Evolutionary conservation across 2,888 invertebrate genomes (phyloP).

Genomic region (Nipponacmea schrenckii): DNA sequence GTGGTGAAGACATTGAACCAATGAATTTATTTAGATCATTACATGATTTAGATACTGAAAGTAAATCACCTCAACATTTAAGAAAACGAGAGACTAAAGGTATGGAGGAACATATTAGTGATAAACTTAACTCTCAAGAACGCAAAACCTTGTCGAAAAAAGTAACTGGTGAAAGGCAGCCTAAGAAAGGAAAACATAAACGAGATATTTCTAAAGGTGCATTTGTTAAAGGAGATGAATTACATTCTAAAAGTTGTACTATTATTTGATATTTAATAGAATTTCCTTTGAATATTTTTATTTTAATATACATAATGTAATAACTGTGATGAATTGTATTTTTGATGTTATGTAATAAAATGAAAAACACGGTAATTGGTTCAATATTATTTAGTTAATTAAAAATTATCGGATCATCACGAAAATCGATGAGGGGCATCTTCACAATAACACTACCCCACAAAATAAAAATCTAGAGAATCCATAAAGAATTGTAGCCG

Average conservation of each 20-base stretch:
- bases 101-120: neutral
- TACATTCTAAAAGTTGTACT: slow-evolving; percentile 32
- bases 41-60: neutral
- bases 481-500: no score
- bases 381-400: no score
- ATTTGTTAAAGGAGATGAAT: slow-evolving; percentile 21
- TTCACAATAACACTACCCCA: no score
- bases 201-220: slow-evolving; percentile 1
- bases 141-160: neutral
- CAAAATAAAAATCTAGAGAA: no score
- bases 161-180: neutral
- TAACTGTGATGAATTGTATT: no score
- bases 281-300: no score
- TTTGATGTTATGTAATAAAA: no score
- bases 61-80: neutral
- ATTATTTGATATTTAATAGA: slow-evolving; percentile 24
- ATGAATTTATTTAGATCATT: neutral
- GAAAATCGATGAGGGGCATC: no score
- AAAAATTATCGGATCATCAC: no score
- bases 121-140: neutral
- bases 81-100: neutral
- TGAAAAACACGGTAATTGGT: no score
- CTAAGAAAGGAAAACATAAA: neutral
- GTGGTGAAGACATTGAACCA: slow-evolving; percentile 36
- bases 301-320: no score